These are phyloP conservation scores for Zophobas morio DNA, from an alignment of 1,140 invertebrate genomes.

Conservation along the genomic window DNA sequence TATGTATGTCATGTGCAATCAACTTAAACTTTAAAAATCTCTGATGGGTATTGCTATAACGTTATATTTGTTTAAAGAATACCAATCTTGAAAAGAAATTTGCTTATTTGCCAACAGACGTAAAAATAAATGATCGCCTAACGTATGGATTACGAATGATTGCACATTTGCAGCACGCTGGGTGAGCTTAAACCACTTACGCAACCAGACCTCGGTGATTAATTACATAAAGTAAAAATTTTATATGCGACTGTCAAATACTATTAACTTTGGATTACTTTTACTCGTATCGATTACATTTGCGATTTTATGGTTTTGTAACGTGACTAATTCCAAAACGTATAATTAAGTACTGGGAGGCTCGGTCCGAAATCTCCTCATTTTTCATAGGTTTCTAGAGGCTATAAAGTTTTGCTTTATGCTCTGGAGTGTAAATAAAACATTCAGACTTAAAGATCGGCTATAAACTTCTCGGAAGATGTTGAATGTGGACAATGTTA, in stretches of 20 bases:
- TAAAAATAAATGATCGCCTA: neutral
- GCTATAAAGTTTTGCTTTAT: too few species aligned
- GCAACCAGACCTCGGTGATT: neutral
- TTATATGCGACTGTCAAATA: conserved; percentile 1
- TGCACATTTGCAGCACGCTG: neutral
- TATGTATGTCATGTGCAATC: neutral
- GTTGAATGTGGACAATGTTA: conserved; percentile 9
- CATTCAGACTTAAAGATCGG: too few species aligned
- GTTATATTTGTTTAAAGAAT: neutral
- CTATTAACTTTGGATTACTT: neutral
- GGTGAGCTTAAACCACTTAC: neutral
- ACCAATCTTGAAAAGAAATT: too few species aligned
- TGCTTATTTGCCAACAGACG: too few species aligned
- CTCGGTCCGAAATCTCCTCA: too few species aligned
- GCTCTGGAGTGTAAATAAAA: too few species aligned
- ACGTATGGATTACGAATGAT: neutral
- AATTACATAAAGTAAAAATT: conserved; percentile 11
- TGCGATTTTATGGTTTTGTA: conserved; percentile 9
- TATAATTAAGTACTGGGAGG: neutral
- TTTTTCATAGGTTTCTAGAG: too few species aligned
- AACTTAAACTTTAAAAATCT: neutral
- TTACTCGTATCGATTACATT: neutral
- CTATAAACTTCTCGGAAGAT: neutral
- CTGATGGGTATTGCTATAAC: neutral
- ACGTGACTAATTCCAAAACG: neutral